These are phyloP conservation scores for Daboia siamensis DNA, from an alignment of 2,113 vertebrate species.

Conservation along the genomic window DNA sequence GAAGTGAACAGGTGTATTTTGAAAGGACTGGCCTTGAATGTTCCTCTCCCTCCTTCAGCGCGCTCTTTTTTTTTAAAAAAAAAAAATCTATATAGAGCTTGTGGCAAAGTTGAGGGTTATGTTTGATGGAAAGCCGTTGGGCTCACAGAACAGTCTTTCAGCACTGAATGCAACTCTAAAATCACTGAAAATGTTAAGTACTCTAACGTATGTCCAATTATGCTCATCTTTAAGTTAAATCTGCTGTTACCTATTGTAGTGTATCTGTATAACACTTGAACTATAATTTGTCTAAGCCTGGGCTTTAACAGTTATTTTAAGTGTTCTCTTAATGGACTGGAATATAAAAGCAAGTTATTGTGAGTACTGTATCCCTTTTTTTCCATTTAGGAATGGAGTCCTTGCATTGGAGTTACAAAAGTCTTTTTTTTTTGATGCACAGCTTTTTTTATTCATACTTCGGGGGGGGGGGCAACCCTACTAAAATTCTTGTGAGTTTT, in stretches of 20 bases:
- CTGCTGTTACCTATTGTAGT: constrained; percentile 56
- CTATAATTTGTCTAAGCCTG: constrained; percentile 54
- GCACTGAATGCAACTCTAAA: constrained; percentile 56
- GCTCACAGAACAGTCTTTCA: constrained; percentile 43
- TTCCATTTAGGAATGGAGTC: constrained; percentile 24
- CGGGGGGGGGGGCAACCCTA: not conserved
- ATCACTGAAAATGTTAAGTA: constrained; percentile 58
- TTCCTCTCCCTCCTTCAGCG: not conserved
- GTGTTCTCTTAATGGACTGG: constrained; percentile 52
- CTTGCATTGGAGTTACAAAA: constrained; percentile 45
- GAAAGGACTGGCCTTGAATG: constrained; percentile 10
- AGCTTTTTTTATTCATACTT: constrained; percentile 29
- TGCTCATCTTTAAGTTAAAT: constrained; percentile 63
- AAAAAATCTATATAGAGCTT: constrained; percentile 31
- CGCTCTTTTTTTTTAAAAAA: not conserved
- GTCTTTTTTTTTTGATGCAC: constrained; percentile 33
- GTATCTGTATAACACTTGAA: constrained; percentile 52
- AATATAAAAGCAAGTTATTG: constrained; percentile 53
- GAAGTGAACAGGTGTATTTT: not conserved
- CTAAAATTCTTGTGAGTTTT: constrained; percentile 6
- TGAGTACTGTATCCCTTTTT: constrained; percentile 1
- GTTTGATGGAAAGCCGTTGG: constrained; percentile 20
- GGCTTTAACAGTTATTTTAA: constrained; percentile 60
- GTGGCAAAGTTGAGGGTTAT: constrained; percentile 43
- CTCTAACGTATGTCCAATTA: constrained; percentile 64